A percentile compares a stretch with the other conserved stretches of the same genome.
Evolutionary conservation across 1,140 invertebrate genomes (phyloP).

Genomic region (Orchestia grillus): DNA sequence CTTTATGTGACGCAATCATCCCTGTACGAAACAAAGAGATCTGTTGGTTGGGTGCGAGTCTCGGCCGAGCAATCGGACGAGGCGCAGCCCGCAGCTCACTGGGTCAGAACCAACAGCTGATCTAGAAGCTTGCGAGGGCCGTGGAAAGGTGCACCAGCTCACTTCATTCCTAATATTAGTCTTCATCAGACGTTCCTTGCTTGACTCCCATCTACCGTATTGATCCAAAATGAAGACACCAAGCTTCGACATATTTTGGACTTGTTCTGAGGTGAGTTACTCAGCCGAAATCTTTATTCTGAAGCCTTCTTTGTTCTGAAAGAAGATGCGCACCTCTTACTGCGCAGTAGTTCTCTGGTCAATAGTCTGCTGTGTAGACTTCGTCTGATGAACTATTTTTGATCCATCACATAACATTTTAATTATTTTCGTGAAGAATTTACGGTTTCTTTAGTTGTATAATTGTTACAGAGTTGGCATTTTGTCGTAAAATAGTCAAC

Average conservation of each 20-base stretch:
- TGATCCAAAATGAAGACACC: not conserved
- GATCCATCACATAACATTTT: not conserved
- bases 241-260: not conserved
- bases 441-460: not conserved
- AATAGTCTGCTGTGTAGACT: not conserved
- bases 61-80: constrained; percentile 48
- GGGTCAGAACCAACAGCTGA: constrained; percentile 49
- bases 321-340: not conserved
- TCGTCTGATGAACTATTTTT: not conserved
- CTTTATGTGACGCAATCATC: constrained; percentile 37
- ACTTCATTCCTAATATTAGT: constrained; percentile 22
- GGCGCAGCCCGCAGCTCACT: constrained; percentile 36
- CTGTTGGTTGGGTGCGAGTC: constrained; percentile 12
- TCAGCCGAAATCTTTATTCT: not conserved
- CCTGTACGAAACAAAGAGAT: constrained; percentile 44
- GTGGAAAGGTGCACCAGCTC: not conserved
- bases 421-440: not conserved
- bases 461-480: not conserved
- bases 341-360: constrained; percentile 30
- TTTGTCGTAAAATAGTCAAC: not conserved
- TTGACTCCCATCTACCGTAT: not conserved
- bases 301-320: constrained; percentile 4
- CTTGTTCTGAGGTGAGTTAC: not conserved
- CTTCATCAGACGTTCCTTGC: not conserved
- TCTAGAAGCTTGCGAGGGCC: constrained; percentile 39